Conservation (phyloP, 2,113 vertebrate genomes). For the Nycticryphes semicollaris region DNA sequence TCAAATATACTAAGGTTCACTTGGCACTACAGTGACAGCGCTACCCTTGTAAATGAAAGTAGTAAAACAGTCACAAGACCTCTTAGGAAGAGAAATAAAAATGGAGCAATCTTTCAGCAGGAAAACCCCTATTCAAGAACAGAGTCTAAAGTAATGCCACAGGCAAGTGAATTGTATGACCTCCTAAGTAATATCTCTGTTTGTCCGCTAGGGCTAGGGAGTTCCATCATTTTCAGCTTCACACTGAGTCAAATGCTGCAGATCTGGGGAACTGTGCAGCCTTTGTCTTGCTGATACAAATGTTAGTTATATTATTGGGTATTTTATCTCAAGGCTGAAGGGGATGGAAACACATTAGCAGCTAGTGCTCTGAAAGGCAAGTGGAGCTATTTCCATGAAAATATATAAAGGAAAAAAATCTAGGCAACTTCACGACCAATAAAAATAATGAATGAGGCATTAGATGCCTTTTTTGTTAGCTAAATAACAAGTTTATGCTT, state of each 20-base stretch:
- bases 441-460: conserved; percentile 24
- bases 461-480: neutral
- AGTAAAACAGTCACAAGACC: neutral
- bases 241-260: neutral
- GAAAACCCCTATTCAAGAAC: neutral
- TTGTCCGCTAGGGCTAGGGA: neutral
- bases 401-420: neutral
- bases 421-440: neutral
- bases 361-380: neutral
- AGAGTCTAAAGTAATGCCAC: neutral
- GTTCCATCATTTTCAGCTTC: neutral
- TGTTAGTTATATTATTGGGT: neutral
- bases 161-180: neutral
- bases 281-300: neutral
- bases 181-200: neutral
- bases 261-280: neutral
- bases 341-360: neutral
- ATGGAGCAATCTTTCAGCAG: neutral
- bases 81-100: neutral
- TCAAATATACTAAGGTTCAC: neutral
- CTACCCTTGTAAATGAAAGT: neutral
- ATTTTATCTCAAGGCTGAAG: neutral
- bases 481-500: neutral
- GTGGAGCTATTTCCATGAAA: conserved; percentile 1
- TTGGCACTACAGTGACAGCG: neutral